Evolutionary conservation across 2,113 vertebrate genomes (phyloP), one percentile per base, ranked within the genome.

Genomic region (Erpornis zantholeuca): DNA sequence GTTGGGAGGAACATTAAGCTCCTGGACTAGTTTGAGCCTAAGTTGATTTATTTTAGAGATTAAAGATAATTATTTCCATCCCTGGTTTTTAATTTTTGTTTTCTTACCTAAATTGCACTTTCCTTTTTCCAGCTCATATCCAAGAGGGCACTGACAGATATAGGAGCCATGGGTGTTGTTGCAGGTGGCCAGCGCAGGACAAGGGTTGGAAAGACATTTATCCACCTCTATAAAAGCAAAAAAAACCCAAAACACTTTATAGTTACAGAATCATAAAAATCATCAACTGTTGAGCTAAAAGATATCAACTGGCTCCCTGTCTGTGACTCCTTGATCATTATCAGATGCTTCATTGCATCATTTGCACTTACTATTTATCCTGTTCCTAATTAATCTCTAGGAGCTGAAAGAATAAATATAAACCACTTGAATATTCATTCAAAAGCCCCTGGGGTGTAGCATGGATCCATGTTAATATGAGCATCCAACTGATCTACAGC

Each of bases 91-190:
- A 33, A 21, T 22, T 82, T 90, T 15, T 35, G 31, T 75, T 90
- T 72, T 91, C 98, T 97, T 98, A 99, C 99, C 99, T 97, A 97
- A 98, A 82, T 97, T 98, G 96, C 99, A 99, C 61, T 98, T 98
- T 83, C 98, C 99, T 85, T 99, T 98, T 97, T 99, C 99, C 92
- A 99, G 91, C 94, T 99, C 98, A 33, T 98, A 99, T 64, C 99
- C 99, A 23, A 99, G 97, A 3, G 98, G 98, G 97, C 99, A 99
- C 56, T 97, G 98, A 93, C 99, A 99, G 96, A 96, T 97, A 93
- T 99, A 99, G 73, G 99, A 99, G 54, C 98, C 99, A 83, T 54
- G 97, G 19, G 98, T 99, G 96, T 98, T 99, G 73, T 98, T 98
- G 95, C 99, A 99, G 13, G 22, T 94, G 90, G 99, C 98, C 66